phyloP scores from a whole-genome alignment of 2,888 invertebrate species.

The Calameuta pallipes region DNA sequence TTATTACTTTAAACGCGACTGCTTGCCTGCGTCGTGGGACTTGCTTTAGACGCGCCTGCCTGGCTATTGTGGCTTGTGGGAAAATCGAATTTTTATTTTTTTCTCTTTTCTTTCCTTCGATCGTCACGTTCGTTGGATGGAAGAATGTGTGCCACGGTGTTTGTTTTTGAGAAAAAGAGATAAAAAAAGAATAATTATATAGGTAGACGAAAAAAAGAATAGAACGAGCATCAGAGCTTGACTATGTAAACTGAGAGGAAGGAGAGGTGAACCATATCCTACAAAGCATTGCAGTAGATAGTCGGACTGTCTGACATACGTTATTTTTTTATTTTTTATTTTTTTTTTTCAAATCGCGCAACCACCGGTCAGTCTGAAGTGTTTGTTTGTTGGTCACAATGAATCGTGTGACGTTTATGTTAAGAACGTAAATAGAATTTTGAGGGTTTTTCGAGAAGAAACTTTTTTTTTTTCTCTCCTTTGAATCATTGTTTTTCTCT shows the following conservation, averaged over 20 bases:
- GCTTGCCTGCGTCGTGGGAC: too few species aligned
- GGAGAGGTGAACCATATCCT: slow-evolving; percentile 58
- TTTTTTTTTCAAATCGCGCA: background rate
- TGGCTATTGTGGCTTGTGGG: too few species aligned
- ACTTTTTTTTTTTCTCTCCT: slow-evolving; percentile 24
- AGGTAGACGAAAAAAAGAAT: background rate
- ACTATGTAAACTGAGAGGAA: slow-evolving; percentile 54
- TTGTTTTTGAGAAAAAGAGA: background rate
- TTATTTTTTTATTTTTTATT: background rate
- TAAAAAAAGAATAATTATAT: background rate
- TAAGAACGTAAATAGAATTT: background rate
- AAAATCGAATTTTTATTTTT: slow-evolving; percentile 19
- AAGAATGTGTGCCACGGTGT: background rate
- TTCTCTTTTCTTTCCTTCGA: slow-evolving; percentile 8
- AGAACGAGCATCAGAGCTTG: background rate
- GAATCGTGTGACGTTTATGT: too few species aligned
- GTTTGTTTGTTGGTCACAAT: too few species aligned
- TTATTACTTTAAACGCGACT: too few species aligned
- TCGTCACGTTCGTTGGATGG: background rate
- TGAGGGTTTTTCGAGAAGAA: slow-evolving; percentile 13
- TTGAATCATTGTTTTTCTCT: background rate
- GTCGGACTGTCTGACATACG: slow-evolving; percentile 11
- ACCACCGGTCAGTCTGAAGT: too few species aligned
- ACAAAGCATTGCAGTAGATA: slow-evolving; percentile 28
- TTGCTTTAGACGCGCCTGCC: too few species aligned